phyloP scores from a whole-genome alignment of 2,113 vertebrate species.

The Toxotes chatareus region DNA sequence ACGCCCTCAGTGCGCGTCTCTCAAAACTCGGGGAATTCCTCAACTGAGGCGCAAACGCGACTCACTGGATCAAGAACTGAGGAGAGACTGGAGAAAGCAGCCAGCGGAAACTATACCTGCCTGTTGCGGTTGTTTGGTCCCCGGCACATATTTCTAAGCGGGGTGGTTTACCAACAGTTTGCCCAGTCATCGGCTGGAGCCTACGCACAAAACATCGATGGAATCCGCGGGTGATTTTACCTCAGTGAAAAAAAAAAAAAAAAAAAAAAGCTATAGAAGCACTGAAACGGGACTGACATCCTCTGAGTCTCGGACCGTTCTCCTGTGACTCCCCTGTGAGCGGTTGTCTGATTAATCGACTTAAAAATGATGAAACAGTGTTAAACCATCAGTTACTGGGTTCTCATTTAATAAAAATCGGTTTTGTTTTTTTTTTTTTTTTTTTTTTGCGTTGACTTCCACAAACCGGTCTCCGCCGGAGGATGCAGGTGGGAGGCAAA shows the following conservation, averaged over 20 bases:
- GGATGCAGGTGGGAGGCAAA: slow-evolving; percentile 55
- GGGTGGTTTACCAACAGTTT: slow-evolving; percentile 32
- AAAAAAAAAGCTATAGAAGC: not conserved
- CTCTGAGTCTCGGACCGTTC: not conserved
- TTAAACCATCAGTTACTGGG: not conserved
- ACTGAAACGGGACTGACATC: not conserved
- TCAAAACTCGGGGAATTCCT: slow-evolving; percentile 61
- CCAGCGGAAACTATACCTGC: slow-evolving; percentile 1
- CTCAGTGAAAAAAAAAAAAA: not conserved
- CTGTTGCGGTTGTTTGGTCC: slow-evolving; percentile 34
- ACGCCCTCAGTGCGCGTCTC: not conserved
- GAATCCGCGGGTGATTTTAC: slow-evolving; percentile 24
- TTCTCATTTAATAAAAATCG: not conserved
- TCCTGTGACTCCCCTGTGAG: no score
- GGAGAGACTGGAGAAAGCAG: not conserved
- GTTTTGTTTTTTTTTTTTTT: not conserved
- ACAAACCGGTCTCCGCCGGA: not conserved
- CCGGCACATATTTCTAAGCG: slow-evolving; percentile 2
- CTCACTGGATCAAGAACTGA: not conserved
- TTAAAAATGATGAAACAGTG: not conserved
- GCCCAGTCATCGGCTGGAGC: slow-evolving; percentile 1
- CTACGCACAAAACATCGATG: slow-evolving; percentile 1
- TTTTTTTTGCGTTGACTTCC: not conserved
- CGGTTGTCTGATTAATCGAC: no score
- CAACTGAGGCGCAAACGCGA: slow-evolving; percentile 12